These are phyloP conservation scores for Avahi laniger DNA, from an alignment of 2,797 vertebrate genomes.

Conservation along the genomic window DNA sequence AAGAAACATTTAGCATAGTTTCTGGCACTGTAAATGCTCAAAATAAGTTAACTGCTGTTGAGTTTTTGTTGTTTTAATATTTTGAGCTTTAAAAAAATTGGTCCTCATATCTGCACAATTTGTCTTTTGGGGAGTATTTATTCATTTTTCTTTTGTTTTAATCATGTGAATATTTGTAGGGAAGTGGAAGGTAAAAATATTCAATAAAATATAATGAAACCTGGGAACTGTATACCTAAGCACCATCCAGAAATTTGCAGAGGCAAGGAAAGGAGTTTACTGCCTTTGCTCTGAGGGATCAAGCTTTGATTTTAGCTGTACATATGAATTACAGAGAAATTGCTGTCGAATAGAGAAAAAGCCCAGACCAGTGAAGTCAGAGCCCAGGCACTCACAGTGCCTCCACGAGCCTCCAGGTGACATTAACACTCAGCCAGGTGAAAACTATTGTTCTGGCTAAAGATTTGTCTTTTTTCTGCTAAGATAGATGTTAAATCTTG, in stretches of 20 bases:
- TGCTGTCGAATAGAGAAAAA: not conserved
- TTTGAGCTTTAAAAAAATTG: not conserved
- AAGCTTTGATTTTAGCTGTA: not conserved
- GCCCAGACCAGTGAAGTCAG: not conserved
- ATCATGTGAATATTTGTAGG: not conserved
- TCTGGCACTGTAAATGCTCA: not conserved
- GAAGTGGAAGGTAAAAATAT: conserved; percentile 4
- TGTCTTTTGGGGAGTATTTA: not conserved
- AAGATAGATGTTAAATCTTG: not conserved
- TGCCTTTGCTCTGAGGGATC: not conserved
- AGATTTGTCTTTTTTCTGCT: not conserved
- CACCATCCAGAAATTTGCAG: not conserved
- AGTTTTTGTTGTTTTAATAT: not conserved
- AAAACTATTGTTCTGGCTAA: not conserved
- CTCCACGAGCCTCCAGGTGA: not conserved
- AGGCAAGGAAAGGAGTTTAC: not conserved
- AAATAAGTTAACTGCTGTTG: not conserved
- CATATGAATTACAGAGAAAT: not conserved
- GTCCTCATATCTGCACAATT: not conserved
- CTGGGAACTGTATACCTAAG: not conserved
- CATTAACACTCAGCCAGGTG: not conserved
- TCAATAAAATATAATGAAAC: not conserved
- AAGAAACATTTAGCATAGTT: not conserved
- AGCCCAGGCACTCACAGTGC: accelerated
- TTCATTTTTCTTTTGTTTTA: conserved; percentile 13